Conservation (phyloP, 2,113 vertebrate genomes). For the Ceyx melanurus region DNA sequence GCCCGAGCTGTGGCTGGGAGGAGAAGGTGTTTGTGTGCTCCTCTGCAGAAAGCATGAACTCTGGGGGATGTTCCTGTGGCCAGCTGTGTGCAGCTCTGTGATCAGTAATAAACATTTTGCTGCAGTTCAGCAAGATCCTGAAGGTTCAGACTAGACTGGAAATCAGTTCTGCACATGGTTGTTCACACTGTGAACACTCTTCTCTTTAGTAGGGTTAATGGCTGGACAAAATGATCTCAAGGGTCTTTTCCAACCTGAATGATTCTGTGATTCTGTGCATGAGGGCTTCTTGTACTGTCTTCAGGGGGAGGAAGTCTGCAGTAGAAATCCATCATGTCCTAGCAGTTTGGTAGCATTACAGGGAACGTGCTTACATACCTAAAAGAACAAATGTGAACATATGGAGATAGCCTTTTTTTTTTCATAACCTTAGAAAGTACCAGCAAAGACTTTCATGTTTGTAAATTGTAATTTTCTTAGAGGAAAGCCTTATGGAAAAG, state of each 20-base stretch:
- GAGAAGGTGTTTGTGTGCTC: neutral
- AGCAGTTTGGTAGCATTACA: conserved; percentile 48
- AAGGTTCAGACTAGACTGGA: conserved; percentile 3
- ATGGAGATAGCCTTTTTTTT: conserved; percentile 10
- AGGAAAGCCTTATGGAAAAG: conserved; percentile 59
- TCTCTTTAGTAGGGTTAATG: neutral
- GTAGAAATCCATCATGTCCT: conserved; percentile 16
- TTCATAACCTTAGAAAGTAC: conserved; percentile 28
- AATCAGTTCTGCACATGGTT: neutral
- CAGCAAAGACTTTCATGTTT: conserved; percentile 37
- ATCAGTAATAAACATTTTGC: conserved; percentile 21
- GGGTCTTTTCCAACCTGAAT: no score
- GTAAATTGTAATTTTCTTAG: conserved; percentile 57
- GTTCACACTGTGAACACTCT: neutral
- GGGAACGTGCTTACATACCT: conserved; percentile 46
- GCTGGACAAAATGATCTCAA: no score
- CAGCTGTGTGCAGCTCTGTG: neutral
- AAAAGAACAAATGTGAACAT: conserved; percentile 50
- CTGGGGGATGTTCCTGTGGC: neutral
- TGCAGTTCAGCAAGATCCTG: conserved; percentile 1
- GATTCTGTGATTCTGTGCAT: neutral
- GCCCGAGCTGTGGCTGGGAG: neutral
- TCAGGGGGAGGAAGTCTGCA: neutral
- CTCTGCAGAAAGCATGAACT: neutral
- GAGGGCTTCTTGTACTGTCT: neutral